These are phyloP conservation scores for Phallusia fumigata DNA, from an alignment of 23 tunicate species.

Conservation along the genomic window DNA sequence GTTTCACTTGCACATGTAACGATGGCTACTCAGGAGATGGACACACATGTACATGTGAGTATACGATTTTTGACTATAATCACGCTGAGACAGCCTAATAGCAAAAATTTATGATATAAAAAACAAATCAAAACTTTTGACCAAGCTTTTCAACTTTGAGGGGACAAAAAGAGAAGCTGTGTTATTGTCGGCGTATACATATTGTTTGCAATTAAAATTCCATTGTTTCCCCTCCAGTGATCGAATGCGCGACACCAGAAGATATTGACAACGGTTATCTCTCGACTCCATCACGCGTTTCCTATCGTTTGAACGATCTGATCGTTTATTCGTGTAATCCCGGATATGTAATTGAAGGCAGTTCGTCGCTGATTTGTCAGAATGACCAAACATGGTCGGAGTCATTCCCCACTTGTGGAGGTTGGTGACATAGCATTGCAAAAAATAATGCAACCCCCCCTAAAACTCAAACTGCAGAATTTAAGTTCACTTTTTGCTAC, in stretches of 20 bases:
- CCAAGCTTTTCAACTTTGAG: too few relatives aligned
- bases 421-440: neutral
- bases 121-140: too few relatives aligned
- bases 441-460: neutral
- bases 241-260: neutral
- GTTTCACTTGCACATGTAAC: constrained; percentile 46
- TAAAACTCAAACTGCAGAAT: too few relatives aligned
- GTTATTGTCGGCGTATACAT: too few relatives aligned
- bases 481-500: too few relatives aligned
- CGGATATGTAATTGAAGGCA: constrained; percentile 1
- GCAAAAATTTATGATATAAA: too few relatives aligned
- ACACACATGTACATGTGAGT: constrained; percentile 29
- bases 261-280: neutral
- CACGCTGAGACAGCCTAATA: too few relatives aligned
- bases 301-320: neutral
- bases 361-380: neutral
- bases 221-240: neutral
- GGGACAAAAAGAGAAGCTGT: too few relatives aligned
- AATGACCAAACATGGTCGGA: constrained; percentile 13
- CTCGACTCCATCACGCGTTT: neutral
- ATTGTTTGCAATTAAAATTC: too few relatives aligned
- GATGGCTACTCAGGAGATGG: constrained; percentile 44
- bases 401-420: neutral
- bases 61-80: too few relatives aligned
- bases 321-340: constrained; percentile 1